Conservation (phyloP, 2,113 vertebrate species). For the Pao palembangensis region DNA sequence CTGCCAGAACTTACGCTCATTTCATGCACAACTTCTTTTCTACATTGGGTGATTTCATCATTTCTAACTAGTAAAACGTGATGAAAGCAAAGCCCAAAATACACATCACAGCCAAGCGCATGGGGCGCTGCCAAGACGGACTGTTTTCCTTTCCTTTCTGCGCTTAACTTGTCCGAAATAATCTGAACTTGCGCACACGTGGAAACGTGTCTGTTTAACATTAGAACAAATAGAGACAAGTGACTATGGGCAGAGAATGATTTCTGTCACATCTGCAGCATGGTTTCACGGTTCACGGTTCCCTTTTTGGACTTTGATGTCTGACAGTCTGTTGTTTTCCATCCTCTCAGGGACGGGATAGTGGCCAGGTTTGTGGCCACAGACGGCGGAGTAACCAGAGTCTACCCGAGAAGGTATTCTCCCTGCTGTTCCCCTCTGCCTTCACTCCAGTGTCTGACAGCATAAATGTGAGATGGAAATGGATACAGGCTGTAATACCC, state of each 20-base stretch:
- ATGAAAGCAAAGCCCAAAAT: conserved; percentile 47
- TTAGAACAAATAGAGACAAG: conserved; percentile 37
- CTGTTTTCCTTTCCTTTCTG: conserved; percentile 41
- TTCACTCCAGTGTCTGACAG: neutral
- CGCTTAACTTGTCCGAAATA: conserved; percentile 41
- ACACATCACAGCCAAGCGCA: conserved; percentile 31
- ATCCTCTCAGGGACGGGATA: conserved; percentile 80
- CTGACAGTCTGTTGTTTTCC: conserved; percentile 37
- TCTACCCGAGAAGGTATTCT: conserved; percentile 90
- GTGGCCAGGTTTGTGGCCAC: conserved; percentile 92
- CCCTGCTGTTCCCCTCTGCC: conserved; percentile 2
- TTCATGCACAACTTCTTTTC: conserved; percentile 33
- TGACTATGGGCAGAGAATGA: conserved; percentile 21
- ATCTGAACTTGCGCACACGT: conserved; percentile 23
- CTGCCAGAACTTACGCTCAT: conserved; percentile 8
- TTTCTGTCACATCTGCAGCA: conserved; percentile 25
- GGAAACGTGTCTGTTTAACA: conserved; percentile 43
- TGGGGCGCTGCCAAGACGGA: conserved; percentile 34
- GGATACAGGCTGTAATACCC: conserved; percentile 44
- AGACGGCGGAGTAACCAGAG: conserved; percentile 95
- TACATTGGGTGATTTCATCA: conserved; percentile 29
- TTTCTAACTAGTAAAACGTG: conserved; percentile 30
- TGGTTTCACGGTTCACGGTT: conserved; percentile 10
- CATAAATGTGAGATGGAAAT: conserved; percentile 42
- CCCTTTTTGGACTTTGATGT: conserved; percentile 22